These are phyloP conservation scores for Coelinius sp. DNA, from an alignment of 2,888 invertebrate genomes.

Conservation along the genomic window DNA sequence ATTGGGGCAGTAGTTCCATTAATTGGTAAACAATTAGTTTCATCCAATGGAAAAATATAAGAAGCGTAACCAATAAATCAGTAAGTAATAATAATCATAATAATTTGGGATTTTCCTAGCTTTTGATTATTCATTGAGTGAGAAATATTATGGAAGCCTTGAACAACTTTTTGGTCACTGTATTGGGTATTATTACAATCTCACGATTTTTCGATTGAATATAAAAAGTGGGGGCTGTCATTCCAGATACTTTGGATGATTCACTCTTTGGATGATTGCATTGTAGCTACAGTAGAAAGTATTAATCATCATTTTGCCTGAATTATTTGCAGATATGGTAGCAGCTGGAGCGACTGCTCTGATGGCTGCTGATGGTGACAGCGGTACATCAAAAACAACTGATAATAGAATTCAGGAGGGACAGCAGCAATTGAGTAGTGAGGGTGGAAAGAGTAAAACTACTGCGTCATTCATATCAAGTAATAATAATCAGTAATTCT, in stretches of 20 bases:
- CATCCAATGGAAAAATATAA: no score
- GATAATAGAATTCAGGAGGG: conserved; percentile 51
- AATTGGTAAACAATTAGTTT: no score
- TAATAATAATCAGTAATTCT: conserved; percentile 41
- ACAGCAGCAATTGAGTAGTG: conserved; percentile 45
- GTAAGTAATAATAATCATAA: no score
- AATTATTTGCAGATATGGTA: conserved; percentile 56
- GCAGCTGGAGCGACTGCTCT: conserved; percentile 60
- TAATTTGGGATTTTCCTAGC: no score
- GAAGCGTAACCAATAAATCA: no score
- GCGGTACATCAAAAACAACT: conserved; percentile 55
- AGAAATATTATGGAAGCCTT: no score
- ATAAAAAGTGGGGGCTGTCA: neutral
- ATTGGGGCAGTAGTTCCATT: no score
- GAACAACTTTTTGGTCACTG: no score
- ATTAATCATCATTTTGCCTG: neutral
- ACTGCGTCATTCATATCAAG: conserved; percentile 40
- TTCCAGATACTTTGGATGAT: conserved; percentile 35
- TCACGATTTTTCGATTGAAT: conserved; percentile 6
- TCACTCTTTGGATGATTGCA: conserved; percentile 33
- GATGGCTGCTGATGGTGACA: conserved; percentile 61
- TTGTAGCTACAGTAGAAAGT: neutral
- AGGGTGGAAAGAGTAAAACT: conserved; percentile 46
- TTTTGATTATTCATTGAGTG: no score
- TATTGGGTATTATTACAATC: no score